Evolutionary conservation across 2,113 vertebrate genomes (phyloP).

Genomic region (Xyliphius kryptos): DNA sequence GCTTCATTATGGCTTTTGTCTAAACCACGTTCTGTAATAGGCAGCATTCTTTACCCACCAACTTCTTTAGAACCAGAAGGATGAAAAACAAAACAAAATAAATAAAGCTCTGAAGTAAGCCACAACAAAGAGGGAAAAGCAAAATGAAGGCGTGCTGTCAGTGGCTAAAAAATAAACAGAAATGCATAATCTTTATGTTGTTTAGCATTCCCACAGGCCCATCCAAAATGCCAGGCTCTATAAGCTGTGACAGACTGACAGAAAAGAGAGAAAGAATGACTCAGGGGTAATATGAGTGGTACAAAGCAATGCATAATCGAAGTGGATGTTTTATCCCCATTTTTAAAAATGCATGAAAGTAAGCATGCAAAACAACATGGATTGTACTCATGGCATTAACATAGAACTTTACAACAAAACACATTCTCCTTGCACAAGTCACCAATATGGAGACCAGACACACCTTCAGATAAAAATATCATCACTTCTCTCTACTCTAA

Average conservation of each 20-base stretch:
- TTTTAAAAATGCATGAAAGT: neutral
- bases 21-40: no score
- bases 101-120: neutral
- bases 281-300: neutral
- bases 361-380: neutral
- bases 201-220: constrained; percentile 53
- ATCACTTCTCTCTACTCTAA: no score
- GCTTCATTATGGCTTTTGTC: no score
- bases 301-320: constrained; percentile 1
- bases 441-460: no score
- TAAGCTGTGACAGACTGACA: constrained; percentile 53
- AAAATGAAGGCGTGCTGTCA: constrained; percentile 42
- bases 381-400: neutral
- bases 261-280: constrained; percentile 29
- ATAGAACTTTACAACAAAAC: no score
- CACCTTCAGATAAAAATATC: no score
- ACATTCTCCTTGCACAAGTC: no score
- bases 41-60: no score
- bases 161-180: constrained; percentile 49
- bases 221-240: constrained; percentile 54
- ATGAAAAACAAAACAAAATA: constrained; percentile 15
- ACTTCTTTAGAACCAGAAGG: constrained; percentile 5
- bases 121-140: neutral
- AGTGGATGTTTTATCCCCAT: neutral
- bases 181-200: constrained; percentile 55